phyloP scores from a whole-genome alignment of 2,888 invertebrate species.

The Agrilus cyanescens region DNA sequence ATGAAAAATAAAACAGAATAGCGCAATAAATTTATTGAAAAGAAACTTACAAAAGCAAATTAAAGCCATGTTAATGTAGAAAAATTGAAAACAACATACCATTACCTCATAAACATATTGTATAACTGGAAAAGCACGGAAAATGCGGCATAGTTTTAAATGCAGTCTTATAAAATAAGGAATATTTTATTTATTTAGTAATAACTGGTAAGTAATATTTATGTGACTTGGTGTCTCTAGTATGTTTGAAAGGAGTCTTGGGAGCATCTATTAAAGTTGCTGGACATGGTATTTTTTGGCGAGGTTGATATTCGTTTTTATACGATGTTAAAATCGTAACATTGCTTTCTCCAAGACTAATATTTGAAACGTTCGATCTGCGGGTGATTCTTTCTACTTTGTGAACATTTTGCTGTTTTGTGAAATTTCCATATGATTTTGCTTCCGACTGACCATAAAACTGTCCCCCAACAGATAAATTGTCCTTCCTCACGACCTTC shows the following conservation, averaged over 20 bases:
- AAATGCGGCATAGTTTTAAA: no score
- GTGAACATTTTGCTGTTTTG: constrained; percentile 38
- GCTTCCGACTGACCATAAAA: constrained; percentile 65
- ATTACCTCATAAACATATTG: no score
- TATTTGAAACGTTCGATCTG: constrained; percentile 61
- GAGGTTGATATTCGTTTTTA: constrained; percentile 63
- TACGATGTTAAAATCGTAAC: constrained; percentile 53
- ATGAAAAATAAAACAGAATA: no score
- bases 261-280: constrained; percentile 66
- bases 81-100: no score
- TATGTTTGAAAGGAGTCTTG: constrained; percentile 69
- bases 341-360: constrained; percentile 57
- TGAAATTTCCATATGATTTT: constrained; percentile 56
- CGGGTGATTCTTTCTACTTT: constrained; percentile 47
- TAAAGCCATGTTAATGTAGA: no score
- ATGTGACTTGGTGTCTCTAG: constrained; percentile 72
- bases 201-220: constrained; percentile 68
- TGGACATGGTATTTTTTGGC: constrained; percentile 65
- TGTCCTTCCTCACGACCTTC: constrained; percentile 50
- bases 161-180: no score
- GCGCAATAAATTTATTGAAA: no score
- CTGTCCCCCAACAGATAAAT: constrained; percentile 58
- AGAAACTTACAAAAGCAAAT: no score
- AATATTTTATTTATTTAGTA: constrained; percentile 19
- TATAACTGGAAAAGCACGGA: no score